Percentiles rank a stretch among this genome's conserved stretches.
Evolutionary conservation across 2,888 invertebrate species (phyloP).

Genomic region (Psococerastis gibbosa): DNA sequence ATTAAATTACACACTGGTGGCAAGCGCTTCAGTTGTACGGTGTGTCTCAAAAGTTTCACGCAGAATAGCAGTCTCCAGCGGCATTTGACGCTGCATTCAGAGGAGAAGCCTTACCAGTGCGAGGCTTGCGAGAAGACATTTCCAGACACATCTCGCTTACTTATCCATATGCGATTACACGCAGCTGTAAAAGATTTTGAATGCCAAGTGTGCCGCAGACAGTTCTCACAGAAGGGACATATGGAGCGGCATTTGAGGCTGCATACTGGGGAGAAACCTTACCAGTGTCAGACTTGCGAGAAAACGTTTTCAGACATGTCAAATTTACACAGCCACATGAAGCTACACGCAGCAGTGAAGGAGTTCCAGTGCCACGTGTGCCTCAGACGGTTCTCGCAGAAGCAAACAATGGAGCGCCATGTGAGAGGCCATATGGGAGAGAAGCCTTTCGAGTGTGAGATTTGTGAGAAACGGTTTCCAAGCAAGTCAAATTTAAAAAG

Average conservation of each 20-base stretch:
- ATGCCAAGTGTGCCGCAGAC: background rate
- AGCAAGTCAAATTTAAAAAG: constrained; percentile 8
- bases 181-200: background rate
- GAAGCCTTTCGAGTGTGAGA: constrained; percentile 7
- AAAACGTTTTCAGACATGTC: background rate
- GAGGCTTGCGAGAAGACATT: background rate
- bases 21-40: background rate
- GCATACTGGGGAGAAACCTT: background rate
- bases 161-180: background rate
- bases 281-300: background rate
- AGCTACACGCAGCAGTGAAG: background rate
- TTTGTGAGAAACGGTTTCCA: constrained; percentile 10
- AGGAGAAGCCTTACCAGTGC: background rate
- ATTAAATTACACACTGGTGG: background rate
- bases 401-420: background rate
- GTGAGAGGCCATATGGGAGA: constrained; percentile 9
- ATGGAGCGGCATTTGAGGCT: background rate
- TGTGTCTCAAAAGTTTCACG: background rate
- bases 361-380: constrained; percentile 2
- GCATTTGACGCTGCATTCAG: background rate
- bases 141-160: background rate
- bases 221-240: background rate
- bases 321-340: background rate
- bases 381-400: constrained; percentile 1
- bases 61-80: background rate